Percentiles rank a stretch among this genome's conserved stretches.
phyloP scores from a whole-genome alignment of 2,797 vertebrate genomes.

The Lerista edwardsae region DNA sequence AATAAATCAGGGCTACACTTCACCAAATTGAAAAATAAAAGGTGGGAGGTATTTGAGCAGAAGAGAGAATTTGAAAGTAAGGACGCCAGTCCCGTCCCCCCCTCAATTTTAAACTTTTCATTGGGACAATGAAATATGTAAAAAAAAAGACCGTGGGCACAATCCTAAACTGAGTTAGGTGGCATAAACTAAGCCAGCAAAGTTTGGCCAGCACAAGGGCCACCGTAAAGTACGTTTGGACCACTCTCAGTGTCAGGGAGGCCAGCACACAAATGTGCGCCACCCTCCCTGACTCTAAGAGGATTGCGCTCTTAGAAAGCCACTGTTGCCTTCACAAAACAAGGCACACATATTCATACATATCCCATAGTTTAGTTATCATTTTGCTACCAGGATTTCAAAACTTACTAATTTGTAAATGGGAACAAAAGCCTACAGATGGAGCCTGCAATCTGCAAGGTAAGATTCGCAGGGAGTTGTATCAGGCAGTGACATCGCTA shows the following conservation, averaged over 20 bases:
- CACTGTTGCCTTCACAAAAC: background rate
- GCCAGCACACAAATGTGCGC: no score
- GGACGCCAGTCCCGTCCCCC: background rate
- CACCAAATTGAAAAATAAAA: constrained; percentile 16
- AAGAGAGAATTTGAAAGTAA: background rate
- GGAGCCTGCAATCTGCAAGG: background rate
- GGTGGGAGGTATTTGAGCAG: constrained; percentile 9
- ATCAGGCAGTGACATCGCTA: no score
- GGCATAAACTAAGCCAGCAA: no score
- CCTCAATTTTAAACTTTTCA: no score
- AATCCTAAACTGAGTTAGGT: no score
- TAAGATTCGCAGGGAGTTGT: no score
- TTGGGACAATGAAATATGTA: no score
- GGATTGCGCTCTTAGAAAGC: no score
- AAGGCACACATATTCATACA: background rate
- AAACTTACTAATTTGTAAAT: background rate
- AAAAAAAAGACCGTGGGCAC: no score
- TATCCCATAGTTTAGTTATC: background rate
- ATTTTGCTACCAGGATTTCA: background rate
- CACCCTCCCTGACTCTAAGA: background rate
- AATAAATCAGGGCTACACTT: background rate
- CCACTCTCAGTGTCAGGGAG: no score
- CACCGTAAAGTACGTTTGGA: no score
- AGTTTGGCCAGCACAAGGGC: no score
- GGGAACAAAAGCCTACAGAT: background rate